These are phyloP conservation scores for Meloidogyne exigua DNA, from an alignment of 1,140 invertebrate genomes.

Conservation along the genomic window DNA sequence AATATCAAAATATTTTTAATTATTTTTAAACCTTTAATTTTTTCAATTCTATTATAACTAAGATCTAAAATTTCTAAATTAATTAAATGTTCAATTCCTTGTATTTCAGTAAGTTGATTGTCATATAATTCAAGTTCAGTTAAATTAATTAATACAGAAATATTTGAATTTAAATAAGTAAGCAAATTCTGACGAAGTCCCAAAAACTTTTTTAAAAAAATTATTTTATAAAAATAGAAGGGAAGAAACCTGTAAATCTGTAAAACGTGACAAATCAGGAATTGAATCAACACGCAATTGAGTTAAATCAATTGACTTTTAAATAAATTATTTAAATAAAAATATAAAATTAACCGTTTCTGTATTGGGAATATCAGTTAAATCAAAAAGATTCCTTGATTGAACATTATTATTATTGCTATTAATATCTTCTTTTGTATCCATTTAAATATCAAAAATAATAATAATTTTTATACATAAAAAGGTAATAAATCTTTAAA, in stretches of 20 bases:
- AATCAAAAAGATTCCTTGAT: conserved; percentile 35
- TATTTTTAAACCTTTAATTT: conserved; percentile 80
- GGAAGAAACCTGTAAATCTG: conserved; percentile 29
- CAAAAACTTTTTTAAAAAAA: conserved; percentile 30
- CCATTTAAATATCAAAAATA: too few species aligned
- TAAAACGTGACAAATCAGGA: conserved; percentile 41
- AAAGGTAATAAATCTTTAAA: too few species aligned
- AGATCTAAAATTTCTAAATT: conserved; percentile 87
- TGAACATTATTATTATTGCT: neutral
- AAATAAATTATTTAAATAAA: neutral
- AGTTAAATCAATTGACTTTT: conserved; percentile 37
- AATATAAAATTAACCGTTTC: conserved; percentile 33
- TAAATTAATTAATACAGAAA: conserved; percentile 67
- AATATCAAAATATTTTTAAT: conserved; percentile 77
- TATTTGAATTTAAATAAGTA: conserved; percentile 27
- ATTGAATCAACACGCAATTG: conserved; percentile 35
- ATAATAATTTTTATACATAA: too few species aligned
- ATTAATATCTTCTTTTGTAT: neutral
- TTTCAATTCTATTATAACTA: conserved; percentile 87
- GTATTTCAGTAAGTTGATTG: conserved; percentile 75
- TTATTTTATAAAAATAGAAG: neutral
- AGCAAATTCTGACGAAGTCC: conserved; percentile 38
- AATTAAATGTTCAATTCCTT: conserved; percentile 79
- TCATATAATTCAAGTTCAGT: conserved; percentile 90
- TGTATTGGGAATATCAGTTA: conserved; percentile 26